These are phyloP conservation scores for Polietes domitor DNA, from an alignment of 2,888 invertebrate species.

Conservation along the genomic window DNA sequence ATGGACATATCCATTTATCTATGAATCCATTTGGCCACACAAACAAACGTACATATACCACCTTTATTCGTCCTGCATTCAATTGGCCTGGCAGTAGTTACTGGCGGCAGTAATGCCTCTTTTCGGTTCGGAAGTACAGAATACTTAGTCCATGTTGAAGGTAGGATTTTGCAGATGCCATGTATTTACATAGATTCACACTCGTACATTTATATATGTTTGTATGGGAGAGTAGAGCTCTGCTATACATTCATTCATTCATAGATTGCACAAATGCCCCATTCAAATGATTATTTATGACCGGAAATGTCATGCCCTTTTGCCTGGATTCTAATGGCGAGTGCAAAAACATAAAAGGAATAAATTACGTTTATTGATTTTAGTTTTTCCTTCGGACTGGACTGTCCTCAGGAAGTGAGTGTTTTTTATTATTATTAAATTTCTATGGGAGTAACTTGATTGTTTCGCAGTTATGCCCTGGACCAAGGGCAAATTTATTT, in stretches of 20 bases:
- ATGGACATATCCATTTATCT: slow-evolving; percentile 40
- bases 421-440: neutral
- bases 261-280: slow-evolving; percentile 17
- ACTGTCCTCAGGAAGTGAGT: slow-evolving; percentile 15
- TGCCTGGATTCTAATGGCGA: slow-evolving; percentile 11
- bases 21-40: neutral
- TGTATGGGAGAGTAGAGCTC: neutral
- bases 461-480: neutral
- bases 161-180: slow-evolving; percentile 15
- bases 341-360: slow-evolving; percentile 3
- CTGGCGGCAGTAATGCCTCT: slow-evolving; percentile 22
- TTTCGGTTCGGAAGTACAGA: slow-evolving; percentile 2
- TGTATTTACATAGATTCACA: neutral
- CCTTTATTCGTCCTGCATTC: neutral
- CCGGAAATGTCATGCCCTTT: slow-evolving; percentile 37
- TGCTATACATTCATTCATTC: slow-evolving; percentile 8
- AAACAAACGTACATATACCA: neutral
- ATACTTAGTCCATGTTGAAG: slow-evolving; percentile 17
- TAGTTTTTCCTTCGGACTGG: neutral
- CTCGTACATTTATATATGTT: neutral
- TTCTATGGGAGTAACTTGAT: slow-evolving; percentile 5
- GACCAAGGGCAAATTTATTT: neutral
- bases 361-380: slow-evolving; percentile 40
- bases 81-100: neutral
- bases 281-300: slow-evolving; percentile 59